Evolutionary conservation across 1,140 invertebrate genomes (phyloP), one percentile per base, ranked within the genome.

Genomic region (Penaeus japonicus): DNA sequence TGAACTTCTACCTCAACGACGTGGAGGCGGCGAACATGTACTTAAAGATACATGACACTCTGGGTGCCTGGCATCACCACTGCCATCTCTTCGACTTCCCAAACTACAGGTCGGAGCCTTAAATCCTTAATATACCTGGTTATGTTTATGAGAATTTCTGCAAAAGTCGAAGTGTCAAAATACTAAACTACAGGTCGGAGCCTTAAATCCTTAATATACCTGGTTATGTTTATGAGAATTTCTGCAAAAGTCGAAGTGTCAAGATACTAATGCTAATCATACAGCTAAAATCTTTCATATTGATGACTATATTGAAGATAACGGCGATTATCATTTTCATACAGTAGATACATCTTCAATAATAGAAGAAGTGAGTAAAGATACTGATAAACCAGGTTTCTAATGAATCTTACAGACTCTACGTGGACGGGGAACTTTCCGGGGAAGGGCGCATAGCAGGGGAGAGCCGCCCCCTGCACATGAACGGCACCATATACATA

Each of bases 1-100:
- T 87, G 85, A 87, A 87, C 57, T 24, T 87, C 18, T 87, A 87
- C 77, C 80, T 80, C 85, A 87, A 87, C 57, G 85, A 87, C 57
- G 85, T 80, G 57, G 85, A 87, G n/a, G 77, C 55, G 18, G 85
- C 65, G 20, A 47, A 53, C 15, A 87, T 87, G 85, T 62, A 5
- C 7, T 77, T 87, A 39, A 35, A 12, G 30, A 77, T 87, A 32
- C 54, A 54, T 5, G 85, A 87, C 77, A 87, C 85, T n/a, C 57
- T 87, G 75, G 85, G 24, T 18, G n/a, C 35, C 55, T 87, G 85
- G 85, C 85, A 87, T 35, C 85, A 87, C 35, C 77, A 80, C 77
- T 87, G 85, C 39, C 85, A 87, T 57, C 77, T 70, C 57, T 65
- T 87, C 17, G 10, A 17, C 55, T 87, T 87, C 75, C 85, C 85